A percentile compares a stretch with the other conserved stretches of the same genome.
Evolutionary conservation across 2,113 vertebrate genomes (phyloP).

Genomic region (Delphinapterus leucas): DNA sequence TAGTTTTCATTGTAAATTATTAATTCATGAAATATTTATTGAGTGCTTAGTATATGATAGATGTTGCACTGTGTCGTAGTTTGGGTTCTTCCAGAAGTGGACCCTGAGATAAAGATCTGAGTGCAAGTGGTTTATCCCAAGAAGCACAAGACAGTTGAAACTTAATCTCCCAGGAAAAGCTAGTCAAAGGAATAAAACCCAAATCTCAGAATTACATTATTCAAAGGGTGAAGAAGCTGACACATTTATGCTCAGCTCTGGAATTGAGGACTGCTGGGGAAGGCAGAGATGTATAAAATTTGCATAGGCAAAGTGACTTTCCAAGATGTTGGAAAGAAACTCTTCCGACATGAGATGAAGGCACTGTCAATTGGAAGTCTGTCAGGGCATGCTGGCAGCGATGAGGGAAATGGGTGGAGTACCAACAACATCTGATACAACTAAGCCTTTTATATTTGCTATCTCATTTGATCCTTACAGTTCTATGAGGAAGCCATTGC

Average conservation of each 20-base stretch:
- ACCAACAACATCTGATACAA: neutral
- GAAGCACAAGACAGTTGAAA: neutral
- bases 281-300: neutral
- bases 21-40: neutral
- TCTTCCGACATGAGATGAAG: neutral
- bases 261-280: neutral
- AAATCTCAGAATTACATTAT: neutral
- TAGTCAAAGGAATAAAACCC: neutral
- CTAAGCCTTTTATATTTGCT: neutral
- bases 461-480: neutral
- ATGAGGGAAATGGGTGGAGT: neutral
- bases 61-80: neutral
- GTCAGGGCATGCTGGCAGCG: neutral
- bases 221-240: neutral
- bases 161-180: neutral
- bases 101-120: neutral
- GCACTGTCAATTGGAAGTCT: neutral
- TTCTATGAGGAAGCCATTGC: neutral
- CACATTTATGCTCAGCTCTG: neutral
- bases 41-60: neutral
- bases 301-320: neutral
- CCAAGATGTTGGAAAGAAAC: neutral
- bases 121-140: neutral
- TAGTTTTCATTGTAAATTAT: neutral
- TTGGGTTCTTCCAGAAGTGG: neutral